phyloP scores from a whole-genome alignment of 2,797 vertebrate genomes.

The Moxostoma hubbsi region DNA sequence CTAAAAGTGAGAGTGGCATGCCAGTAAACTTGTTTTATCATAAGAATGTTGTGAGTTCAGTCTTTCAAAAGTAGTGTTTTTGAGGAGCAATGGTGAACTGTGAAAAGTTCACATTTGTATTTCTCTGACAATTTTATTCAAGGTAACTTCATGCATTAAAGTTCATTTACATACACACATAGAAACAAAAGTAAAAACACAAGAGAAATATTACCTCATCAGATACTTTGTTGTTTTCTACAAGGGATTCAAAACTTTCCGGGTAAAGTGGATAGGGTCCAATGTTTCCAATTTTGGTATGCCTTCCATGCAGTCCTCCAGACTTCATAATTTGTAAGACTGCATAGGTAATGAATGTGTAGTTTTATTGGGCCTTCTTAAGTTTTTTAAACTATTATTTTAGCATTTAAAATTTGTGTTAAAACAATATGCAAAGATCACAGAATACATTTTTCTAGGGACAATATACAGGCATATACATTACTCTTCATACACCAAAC shows the following conservation, averaged over 20 bases:
- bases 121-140: neutral
- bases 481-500: too few relatives aligned
- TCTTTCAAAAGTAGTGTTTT: neutral
- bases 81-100: neutral
- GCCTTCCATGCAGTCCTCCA: neutral
- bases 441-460: too few relatives aligned
- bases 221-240: slow-evolving; percentile 14
- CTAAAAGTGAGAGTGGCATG: neutral
- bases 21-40: neutral
- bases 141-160: neutral
- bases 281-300: neutral
- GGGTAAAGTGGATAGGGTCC: slow-evolving; percentile 13
- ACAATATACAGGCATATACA: too few relatives aligned
- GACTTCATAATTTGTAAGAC: slow-evolving; percentile 20
- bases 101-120: neutral
- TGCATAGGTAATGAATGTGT: neutral
- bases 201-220: slow-evolving; percentile 15
- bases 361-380: too few relatives aligned
- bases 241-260: slow-evolving; percentile 8
- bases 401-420: too few relatives aligned
- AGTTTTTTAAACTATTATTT: too few relatives aligned
- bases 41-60: neutral
- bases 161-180: neutral
- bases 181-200: neutral
- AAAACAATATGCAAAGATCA: too few relatives aligned